phyloP scores from a whole-genome alignment of 2,113 vertebrate genomes.

The Meriones unguiculatus region DNA sequence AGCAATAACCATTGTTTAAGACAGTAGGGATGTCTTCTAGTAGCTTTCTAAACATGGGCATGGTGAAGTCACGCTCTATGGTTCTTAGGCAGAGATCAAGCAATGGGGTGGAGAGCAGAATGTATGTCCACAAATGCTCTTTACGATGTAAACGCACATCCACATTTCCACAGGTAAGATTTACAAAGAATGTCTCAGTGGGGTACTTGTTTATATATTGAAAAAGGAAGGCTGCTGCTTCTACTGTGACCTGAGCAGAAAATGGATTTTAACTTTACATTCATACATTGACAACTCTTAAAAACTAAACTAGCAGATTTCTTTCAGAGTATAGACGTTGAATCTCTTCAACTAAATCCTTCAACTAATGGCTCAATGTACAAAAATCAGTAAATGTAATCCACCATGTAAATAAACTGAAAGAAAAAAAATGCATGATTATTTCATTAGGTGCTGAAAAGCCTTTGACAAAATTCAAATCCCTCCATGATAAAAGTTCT shows the following conservation, averaged over 20 bases:
- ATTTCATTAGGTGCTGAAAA: too few species aligned
- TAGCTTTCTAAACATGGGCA: background rate
- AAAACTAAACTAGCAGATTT: background rate
- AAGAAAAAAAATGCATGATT: too few species aligned
- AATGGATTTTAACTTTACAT: background rate
- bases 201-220: background rate
- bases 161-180: background rate
- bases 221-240: background rate
- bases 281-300: background rate
- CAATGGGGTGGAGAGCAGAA: background rate
- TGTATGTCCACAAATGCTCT: background rate
- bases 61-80: background rate
- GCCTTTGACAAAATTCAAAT: too few species aligned
- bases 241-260: background rate
- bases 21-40: background rate
- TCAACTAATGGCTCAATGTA: background rate
- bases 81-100: background rate
- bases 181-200: background rate
- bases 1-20: background rate
- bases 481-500: too few species aligned
- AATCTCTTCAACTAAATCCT: background rate
- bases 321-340: background rate
- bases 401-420: too few species aligned
- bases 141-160: background rate
- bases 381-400: too few species aligned